Percentiles rank a stretch among this genome's conserved stretches.
Evolutionary conservation across 2,113 vertebrate genomes (phyloP).

Genomic region (Sprattus sprattus): DNA sequence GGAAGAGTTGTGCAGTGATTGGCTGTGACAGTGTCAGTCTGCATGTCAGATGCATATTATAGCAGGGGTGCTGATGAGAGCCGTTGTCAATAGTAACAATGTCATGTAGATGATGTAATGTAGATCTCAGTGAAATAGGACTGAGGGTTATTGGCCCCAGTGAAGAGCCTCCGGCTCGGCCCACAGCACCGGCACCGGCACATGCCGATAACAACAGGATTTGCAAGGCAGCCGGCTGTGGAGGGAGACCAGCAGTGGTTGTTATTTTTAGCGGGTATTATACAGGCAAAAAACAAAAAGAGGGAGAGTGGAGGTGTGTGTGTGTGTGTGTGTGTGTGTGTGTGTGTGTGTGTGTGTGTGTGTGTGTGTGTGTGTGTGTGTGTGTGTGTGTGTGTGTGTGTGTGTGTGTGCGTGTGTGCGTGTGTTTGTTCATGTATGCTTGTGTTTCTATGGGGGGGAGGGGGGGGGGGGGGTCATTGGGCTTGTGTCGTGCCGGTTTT

Average conservation of each 20-base stretch:
- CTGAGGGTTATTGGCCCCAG: background rate
- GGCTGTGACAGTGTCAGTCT: background rate
- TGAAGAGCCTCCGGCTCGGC: too few relatives aligned
- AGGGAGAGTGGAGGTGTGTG: background rate
- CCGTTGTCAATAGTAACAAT: background rate
- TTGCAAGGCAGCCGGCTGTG: background rate
- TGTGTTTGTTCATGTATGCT: too few relatives aligned
- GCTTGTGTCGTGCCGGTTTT: background rate
- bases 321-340: background rate
- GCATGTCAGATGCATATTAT: background rate
- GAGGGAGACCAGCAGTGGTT: background rate
- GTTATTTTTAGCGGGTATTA: background rate
- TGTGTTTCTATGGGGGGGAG: background rate
- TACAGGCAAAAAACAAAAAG: background rate
- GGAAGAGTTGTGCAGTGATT: background rate
- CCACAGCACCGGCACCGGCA: background rate
- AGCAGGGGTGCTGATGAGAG: background rate
- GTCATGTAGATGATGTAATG: background rate
- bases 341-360: background rate
- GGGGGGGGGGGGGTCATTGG: background rate
- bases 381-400: background rate
- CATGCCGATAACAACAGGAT: background rate
- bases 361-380: background rate
- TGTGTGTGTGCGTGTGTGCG: background rate
- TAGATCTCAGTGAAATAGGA: background rate